A percentile compares a stretch with the other conserved stretches of the same genome.
Conservation (phyloP, 2,888 invertebrate genomes). For the Pachycephus smyrnensis region DNA sequence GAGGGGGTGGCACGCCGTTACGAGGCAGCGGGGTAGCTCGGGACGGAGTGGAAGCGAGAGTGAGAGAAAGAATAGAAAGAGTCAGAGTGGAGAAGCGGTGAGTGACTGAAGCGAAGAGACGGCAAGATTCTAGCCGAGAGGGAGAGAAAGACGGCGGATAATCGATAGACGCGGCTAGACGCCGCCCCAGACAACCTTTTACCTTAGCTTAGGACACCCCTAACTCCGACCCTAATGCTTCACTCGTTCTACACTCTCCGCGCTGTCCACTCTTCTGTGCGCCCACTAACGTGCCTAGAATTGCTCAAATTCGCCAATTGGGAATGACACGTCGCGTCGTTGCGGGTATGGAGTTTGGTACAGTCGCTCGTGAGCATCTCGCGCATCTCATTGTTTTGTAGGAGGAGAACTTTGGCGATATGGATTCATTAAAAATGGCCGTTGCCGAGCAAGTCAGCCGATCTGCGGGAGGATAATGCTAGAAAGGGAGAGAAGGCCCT, state of each 20-base stretch:
- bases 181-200: conserved; percentile 67
- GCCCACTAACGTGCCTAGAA: not conserved
- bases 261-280: conserved; percentile 1
- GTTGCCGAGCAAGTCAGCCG: conserved; percentile 35
- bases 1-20: conserved; percentile 21
- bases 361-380: not conserved
- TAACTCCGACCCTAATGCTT: conserved; percentile 53
- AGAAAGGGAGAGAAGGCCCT: conserved; percentile 22
- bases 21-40: not conserved
- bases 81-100: conserved; percentile 18
- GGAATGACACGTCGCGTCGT: not conserved
- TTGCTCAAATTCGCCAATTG: not conserved
- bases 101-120: conserved; percentile 13
- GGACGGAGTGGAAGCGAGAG: conserved; percentile 19
- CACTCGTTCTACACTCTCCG: conserved; percentile 41
- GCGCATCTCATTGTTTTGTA: not conserved
- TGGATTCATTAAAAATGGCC: conserved; percentile 59
- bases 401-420: not conserved
- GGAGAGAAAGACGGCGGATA: conserved; percentile 54
- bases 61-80: conserved; percentile 19
- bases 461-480: conserved; percentile 2
- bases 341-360: not conserved
- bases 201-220: conserved; percentile 59
- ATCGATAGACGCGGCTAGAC: conserved; percentile 69
- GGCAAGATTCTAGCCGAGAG: not conserved